Evolutionary conservation across 2,113 vertebrate species (phyloP), one percentile per base, ranked within the genome.

Genomic region (Chionis minor): DNA sequence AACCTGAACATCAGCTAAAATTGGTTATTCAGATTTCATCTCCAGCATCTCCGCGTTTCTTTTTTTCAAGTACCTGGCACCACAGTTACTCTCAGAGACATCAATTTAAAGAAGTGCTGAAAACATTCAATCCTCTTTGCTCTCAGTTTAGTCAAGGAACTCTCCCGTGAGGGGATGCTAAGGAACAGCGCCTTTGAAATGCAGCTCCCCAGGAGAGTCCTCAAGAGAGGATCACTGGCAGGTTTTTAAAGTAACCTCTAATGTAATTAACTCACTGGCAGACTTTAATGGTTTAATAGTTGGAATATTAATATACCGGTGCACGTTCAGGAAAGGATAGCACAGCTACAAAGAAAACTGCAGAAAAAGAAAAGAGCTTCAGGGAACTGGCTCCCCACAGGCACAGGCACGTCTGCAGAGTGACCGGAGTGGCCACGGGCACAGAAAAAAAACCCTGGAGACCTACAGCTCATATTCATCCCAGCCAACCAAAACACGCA

Each of bases 351-450:
- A 70, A 62, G n/a, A 33, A 13, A 84, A 28, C 24, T 3, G 54
- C 5, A 2, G 27, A 18, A 13, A 21, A 24, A 33, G 13, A 51
- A 18, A 66, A 30, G 9, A 63, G 14, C 35, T 26, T 11, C 24
- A 26, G 67, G 23, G 32, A 21, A 16, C 45, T 9, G 2, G 51
- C 22, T 85, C 17, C 17, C 18, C 35, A 3, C 6, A 5, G 65
- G 47, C 35, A 12, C 54, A 6, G 1, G 1, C 13, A 4, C 12
- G 9, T 20, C 56, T 27, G 71, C 23, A 6, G 59, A 8, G 4
- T 4, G 14, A 9, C 33, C 35, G 2, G 27, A 7, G 33, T 6
- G 32, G 14, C 12, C 44, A 19, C 0, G 8, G 81, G 0, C 77
- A 51, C 33, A 18, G 62, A 33, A 21, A 14, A 78, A 4, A 62